Evolutionary conservation across 2,113 vertebrate genomes (phyloP), one percentile per base, ranked within the genome.

Genomic region (Coracopsis vasa): DNA sequence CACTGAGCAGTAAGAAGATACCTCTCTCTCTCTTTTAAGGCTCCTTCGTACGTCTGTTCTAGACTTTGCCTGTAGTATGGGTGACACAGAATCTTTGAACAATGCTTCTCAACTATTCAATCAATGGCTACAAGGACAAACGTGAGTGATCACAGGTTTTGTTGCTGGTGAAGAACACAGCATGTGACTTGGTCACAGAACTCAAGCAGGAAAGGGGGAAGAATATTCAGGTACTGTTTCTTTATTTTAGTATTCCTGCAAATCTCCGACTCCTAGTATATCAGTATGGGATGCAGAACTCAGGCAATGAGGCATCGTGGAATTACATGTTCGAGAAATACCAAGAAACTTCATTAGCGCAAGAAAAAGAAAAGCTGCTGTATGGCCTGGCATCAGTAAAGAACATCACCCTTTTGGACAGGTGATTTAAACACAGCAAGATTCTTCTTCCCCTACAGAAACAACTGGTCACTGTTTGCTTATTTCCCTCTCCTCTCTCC

Each of bases 301-400:
- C 98, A 0, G 98, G 98, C n/a, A 92, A 97, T 9, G 96, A 98
- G 41, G 2, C 20, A 13, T 97, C 98, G 0, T 99, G 99, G 99
- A 96, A 98, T 62, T 77, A 95, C 5, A 99, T 99, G 98, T 98
- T 99, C 19, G 0, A 98, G 48, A 97, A 97, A 88, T 99, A 99
- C 94, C 97, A 97, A 94, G 69, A 90, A 5, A 96, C 98, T 5
- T 41, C 98, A 31, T 96, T 99, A 94, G 99, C 99, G 11, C 99
- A 99, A 96, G 99, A 99, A 95, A 99, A 99, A 96, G 99, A 99
- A 97, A 99, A 99, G 91, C 97, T 99, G 58, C 98, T 99, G 21
- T 99, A 99, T 31, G 99, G 99, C 42, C 97, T 99, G 92, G 99
- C 99, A 41, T 99, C 99, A 7, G 98, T 99, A 93, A 97, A 98